phyloP scores from a whole-genome alignment of 2,888 invertebrate genomes.

The Acleris literana region DNA sequence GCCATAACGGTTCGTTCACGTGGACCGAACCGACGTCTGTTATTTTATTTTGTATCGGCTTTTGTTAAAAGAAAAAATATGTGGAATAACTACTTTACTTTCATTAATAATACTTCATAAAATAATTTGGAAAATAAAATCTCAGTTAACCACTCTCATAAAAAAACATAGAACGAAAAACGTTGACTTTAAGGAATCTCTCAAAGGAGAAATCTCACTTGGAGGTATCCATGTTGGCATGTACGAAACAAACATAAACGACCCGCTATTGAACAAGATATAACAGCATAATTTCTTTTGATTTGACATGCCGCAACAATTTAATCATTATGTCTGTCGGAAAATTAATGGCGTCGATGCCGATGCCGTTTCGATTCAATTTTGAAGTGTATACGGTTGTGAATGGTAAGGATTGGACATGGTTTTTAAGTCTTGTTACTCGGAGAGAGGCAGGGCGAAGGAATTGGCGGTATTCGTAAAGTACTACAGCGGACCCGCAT shows the following conservation, averaged over 20 bases:
- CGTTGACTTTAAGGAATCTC: slow-evolving; percentile 52
- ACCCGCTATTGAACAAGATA: slow-evolving; percentile 80
- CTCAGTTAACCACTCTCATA: neutral
- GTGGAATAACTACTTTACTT: no score
- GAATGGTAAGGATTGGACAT: slow-evolving; percentile 42
- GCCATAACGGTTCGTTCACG: no score
- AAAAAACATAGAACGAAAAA: slow-evolving; percentile 36
- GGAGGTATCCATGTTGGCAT: slow-evolving; percentile 64
- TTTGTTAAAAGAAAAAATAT: no score
- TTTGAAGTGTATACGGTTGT: slow-evolving; percentile 47
- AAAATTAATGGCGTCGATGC: slow-evolving; percentile 58
- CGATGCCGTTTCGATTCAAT: slow-evolving; percentile 48
- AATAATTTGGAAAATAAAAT: no score
- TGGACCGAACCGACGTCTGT: no score
- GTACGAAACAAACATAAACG: slow-evolving; percentile 68
- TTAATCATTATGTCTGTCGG: slow-evolving; percentile 79
- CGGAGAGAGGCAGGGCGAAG: slow-evolving; percentile 63
- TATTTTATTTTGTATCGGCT: no score
- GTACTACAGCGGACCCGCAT: slow-evolving; percentile 70
- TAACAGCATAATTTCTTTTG: slow-evolving; percentile 83
- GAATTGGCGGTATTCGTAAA: slow-evolving; percentile 83
- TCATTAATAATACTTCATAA: no score
- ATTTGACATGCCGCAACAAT: slow-evolving; percentile 83
- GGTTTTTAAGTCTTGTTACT: slow-evolving; percentile 62
- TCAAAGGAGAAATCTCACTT: slow-evolving; percentile 70